Conservation (phyloP, 1,140 invertebrate genomes). For the Drepana arcuata region DNA sequence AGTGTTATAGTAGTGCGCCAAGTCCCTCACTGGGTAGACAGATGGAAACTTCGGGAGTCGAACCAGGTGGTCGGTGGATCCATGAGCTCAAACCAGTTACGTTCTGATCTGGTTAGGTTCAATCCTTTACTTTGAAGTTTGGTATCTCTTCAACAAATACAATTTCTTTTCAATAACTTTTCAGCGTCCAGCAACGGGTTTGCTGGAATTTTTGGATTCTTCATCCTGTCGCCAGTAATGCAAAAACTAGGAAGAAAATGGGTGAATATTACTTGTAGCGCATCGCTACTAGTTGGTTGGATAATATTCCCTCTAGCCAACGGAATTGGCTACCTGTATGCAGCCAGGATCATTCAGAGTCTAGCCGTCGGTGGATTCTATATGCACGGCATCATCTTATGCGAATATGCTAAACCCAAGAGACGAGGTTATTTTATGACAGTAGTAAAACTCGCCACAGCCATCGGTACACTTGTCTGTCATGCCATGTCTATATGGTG, state of each 20-base stretch:
- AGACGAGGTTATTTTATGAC: constrained; percentile 27
- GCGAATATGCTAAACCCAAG: constrained; percentile 18
- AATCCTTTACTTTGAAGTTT: background rate
- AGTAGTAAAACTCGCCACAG: constrained; percentile 19
- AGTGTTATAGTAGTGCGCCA: too few relatives aligned
- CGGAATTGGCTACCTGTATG: constrained; percentile 1
- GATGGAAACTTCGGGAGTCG: too few relatives aligned
- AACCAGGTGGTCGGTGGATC: too few relatives aligned
- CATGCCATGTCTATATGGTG: constrained; percentile 17
- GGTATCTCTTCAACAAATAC: background rate
- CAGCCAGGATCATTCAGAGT: constrained; percentile 10
- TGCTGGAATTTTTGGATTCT: constrained; percentile 21
- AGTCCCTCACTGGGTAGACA: too few relatives aligned
- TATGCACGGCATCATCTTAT: constrained; percentile 7
- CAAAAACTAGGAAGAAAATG: constrained; percentile 24
- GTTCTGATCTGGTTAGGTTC: background rate
- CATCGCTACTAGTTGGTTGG: constrained; percentile 12
- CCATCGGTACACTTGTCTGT: constrained; percentile 20
- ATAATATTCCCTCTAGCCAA: constrained; percentile 4
- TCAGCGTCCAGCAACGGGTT: constrained; percentile 26
- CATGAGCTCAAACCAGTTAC: background rate
- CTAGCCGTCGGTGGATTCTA: constrained; percentile 7
- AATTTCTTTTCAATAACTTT: constrained; percentile 4
- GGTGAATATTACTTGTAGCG: constrained; percentile 8
- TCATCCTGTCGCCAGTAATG: constrained; percentile 20